Conservation (phyloP, 1,140 invertebrate species). For the Ganaspis sp. region DNA sequence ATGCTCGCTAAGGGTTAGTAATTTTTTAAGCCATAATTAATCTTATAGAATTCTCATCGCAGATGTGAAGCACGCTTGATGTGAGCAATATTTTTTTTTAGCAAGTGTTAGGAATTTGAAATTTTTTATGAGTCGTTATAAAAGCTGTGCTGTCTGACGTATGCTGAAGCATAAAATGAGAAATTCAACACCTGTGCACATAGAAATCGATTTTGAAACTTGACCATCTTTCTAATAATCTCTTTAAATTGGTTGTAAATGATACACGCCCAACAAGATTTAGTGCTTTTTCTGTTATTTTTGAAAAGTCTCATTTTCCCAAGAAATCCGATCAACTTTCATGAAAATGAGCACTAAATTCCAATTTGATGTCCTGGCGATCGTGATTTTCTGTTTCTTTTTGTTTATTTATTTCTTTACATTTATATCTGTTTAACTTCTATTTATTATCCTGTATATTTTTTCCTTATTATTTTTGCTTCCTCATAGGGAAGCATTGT, state of each 20-base stretch:
- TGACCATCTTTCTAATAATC: neutral
- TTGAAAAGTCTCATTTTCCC: neutral
- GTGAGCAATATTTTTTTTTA: neutral
- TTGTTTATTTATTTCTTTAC: neutral
- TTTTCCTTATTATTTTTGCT: too few relatives aligned
- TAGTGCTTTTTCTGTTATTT: neutral
- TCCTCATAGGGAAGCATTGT: too few relatives aligned
- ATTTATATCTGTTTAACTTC: too few relatives aligned
- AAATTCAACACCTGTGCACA: neutral
- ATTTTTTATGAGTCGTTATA: neutral
- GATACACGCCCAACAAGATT: neutral
- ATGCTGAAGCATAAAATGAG: neutral
- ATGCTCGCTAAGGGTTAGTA: neutral
- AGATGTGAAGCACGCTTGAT: neutral
- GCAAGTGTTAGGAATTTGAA: too few relatives aligned
- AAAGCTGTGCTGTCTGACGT: neutral
- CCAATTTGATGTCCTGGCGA: too few relatives aligned
- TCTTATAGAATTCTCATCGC: neutral
- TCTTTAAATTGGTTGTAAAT: constrained; percentile 26
- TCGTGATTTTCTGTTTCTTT: neutral
- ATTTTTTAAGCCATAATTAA: neutral
- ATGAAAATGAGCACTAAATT: neutral
- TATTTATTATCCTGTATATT: too few relatives aligned
- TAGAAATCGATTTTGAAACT: constrained; percentile 12
- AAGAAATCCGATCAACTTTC: neutral